Percentiles rank a stretch among this genome's conserved stretches.
phyloP scores from a whole-genome alignment of 1,140 invertebrate species.

The Archegozetes longisetosus region DNA sequence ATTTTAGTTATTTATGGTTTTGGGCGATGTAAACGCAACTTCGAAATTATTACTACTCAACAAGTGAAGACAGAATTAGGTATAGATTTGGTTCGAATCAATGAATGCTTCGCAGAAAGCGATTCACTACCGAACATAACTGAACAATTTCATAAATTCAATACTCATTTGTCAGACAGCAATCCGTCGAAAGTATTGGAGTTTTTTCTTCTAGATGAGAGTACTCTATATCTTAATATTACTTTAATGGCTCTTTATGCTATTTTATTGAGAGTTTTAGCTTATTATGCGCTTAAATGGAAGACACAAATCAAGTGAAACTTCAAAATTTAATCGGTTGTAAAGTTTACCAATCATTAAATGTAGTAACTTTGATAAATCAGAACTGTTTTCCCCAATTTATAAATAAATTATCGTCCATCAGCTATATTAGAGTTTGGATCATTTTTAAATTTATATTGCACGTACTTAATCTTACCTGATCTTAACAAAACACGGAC shows the following conservation, averaged over 20 bases:
- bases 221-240: slow-evolving; percentile 60
- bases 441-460: no score
- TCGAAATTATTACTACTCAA: not conserved
- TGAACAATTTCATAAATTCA: not conserved
- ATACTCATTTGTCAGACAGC: slow-evolving; percentile 23
- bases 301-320: slow-evolving; percentile 5
- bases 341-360: no score
- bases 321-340: no score
- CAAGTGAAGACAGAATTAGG: not conserved
- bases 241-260: slow-evolving; percentile 65
- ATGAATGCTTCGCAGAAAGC: not conserved
- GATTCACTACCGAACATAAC: not conserved
- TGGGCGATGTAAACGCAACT: slow-evolving; percentile 34
- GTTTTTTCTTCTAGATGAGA: slow-evolving; percentile 61
- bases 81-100: not conserved
- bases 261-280: slow-evolving; percentile 57
- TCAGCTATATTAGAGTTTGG: no score
- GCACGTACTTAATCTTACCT: no score
- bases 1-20: slow-evolving; percentile 73
- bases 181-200: slow-evolving; percentile 66
- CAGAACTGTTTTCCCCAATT: no score
- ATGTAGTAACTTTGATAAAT: no score
- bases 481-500: no score
- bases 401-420: no score
- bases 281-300: slow-evolving; percentile 71